Conservation (phyloP, 2,888 invertebrate species). For the Cosmorhoe ocellata region DNA sequence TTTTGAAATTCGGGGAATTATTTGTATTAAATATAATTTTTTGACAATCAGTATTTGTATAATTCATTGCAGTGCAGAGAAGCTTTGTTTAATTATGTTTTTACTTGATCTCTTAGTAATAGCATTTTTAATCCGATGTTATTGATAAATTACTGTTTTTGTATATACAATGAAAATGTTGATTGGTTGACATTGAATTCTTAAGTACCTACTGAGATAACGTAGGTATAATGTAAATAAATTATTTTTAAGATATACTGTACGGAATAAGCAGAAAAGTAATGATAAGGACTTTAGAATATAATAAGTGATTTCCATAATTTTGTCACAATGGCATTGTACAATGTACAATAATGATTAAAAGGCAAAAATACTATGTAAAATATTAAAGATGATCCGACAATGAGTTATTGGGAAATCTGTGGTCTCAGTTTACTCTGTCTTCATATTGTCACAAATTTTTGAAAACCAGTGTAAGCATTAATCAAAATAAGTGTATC, state of each 20-base stretch:
- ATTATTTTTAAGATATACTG: not conserved
- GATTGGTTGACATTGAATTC: slow-evolving; percentile 2
- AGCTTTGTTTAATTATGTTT: not conserved
- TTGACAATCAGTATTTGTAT: slow-evolving; percentile 13
- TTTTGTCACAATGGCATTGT: too few species aligned
- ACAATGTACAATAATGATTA: too few species aligned
- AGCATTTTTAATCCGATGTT: slow-evolving; percentile 9
- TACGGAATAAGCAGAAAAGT: not conserved
- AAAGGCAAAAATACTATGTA: too few species aligned
- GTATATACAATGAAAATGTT: slow-evolving; percentile 12
- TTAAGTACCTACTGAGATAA: slow-evolving; percentile 11
- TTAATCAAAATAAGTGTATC: too few species aligned
- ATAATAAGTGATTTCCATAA: too few species aligned
- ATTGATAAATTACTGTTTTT: slow-evolving; percentile 8
- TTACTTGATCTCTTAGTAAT: slow-evolving; percentile 25
- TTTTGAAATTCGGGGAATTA: slow-evolving; percentile 3
- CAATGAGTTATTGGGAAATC: too few species aligned
- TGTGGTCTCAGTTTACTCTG: too few species aligned
- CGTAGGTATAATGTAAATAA: slow-evolving; percentile 17
- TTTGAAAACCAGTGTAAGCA: too few species aligned
- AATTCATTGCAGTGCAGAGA: slow-evolving; percentile 8
- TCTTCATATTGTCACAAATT: too few species aligned
- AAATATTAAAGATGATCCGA: too few species aligned
- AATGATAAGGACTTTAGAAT: too few species aligned
- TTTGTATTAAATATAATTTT: not conserved